These are phyloP conservation scores for Temnothorax longispinosus DNA, from an alignment of 1,140 invertebrate genomes.

Conservation along the genomic window DNA sequence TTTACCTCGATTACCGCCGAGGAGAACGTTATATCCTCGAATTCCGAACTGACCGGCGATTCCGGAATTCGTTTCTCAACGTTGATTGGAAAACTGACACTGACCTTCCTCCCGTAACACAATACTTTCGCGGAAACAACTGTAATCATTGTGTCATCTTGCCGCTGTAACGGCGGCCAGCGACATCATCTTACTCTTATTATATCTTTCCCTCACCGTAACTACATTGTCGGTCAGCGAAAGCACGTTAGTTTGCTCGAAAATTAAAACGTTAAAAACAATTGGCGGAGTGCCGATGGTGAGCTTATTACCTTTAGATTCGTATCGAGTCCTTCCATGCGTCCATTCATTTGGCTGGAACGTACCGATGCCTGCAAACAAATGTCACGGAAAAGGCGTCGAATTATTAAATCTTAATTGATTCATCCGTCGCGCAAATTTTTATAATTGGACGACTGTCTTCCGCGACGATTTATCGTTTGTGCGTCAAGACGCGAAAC, in stretches of 20 bases:
- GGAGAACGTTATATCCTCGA: slow-evolving; percentile 69
- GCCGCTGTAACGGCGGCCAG: neutral
- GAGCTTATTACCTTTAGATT: slow-evolving; percentile 66
- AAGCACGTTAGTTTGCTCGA: neutral
- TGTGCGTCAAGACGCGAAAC: slow-evolving; percentile 61
- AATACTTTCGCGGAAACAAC: slow-evolving; percentile 40
- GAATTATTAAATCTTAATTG: slow-evolving; percentile 64
- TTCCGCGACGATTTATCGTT: slow-evolving; percentile 60
- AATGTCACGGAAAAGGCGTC: slow-evolving; percentile 18
- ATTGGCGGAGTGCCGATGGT: neutral
- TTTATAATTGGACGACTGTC: slow-evolving; percentile 76
- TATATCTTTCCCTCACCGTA: neutral
- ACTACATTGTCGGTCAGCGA: neutral
- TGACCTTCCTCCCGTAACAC: slow-evolving; percentile 58
- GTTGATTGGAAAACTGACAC: slow-evolving; percentile 80
- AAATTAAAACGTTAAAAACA: neutral
- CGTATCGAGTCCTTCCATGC: slow-evolving; percentile 45
- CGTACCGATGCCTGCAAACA: slow-evolving; percentile 48
- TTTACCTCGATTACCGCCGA: slow-evolving; percentile 56
- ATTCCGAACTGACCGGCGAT: slow-evolving; percentile 55
- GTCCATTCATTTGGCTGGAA: slow-evolving; percentile 66
- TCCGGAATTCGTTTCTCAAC: slow-evolving; percentile 51
- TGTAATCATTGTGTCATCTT: slow-evolving; percentile 29
- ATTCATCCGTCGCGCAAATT: slow-evolving; percentile 54
- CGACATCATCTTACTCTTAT: slow-evolving; percentile 1